Conservation (phyloP, 2,888 invertebrate species). For the Leptinotarsa juncta region DNA sequence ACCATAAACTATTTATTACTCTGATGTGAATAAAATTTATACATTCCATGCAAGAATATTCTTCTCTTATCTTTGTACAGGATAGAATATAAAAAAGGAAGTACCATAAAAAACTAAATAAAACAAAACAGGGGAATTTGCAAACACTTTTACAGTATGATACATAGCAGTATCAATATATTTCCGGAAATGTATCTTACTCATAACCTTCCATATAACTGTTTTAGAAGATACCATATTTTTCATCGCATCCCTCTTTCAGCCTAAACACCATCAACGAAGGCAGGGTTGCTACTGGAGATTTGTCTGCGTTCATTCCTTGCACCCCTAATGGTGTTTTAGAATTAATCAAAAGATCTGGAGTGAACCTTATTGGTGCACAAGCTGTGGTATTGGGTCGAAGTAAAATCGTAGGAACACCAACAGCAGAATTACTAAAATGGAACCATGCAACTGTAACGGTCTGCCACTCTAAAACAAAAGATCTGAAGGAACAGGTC, state of each 20-base stretch:
- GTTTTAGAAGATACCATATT: too few relatives aligned
- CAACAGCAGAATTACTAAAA: conserved; percentile 91
- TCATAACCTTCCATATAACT: too few relatives aligned
- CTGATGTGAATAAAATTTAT: too few relatives aligned
- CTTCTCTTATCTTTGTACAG: too few relatives aligned
- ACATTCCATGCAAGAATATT: too few relatives aligned
- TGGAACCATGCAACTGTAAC: conserved; percentile 98
- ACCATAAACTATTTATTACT: too few relatives aligned
- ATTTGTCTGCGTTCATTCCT: conserved; percentile 89
- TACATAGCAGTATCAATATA: too few relatives aligned
- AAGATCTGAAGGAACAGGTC: conserved; percentile 81
- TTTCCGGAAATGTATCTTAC: too few relatives aligned
- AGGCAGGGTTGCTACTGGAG: conserved; percentile 90
- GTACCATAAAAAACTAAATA: too few relatives aligned
- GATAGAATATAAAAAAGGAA: too few relatives aligned
- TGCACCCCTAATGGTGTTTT: conserved; percentile 97
- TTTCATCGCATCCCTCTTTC: conserved; percentile 27
- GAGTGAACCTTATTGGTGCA: conserved; percentile 82
- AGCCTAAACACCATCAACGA: conserved; percentile 92
- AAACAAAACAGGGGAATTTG: too few relatives aligned
- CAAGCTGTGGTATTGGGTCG: conserved; percentile 94
- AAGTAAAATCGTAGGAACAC: conserved; percentile 98
- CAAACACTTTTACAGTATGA: too few relatives aligned
- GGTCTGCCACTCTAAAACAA: conserved; percentile 95
- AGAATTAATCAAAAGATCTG: conserved; percentile 87